Percentiles rank a stretch among this genome's conserved stretches.
Evolutionary conservation across 2,797 vertebrate species (phyloP).

Genomic region (Rhinoraja longicauda): DNA sequence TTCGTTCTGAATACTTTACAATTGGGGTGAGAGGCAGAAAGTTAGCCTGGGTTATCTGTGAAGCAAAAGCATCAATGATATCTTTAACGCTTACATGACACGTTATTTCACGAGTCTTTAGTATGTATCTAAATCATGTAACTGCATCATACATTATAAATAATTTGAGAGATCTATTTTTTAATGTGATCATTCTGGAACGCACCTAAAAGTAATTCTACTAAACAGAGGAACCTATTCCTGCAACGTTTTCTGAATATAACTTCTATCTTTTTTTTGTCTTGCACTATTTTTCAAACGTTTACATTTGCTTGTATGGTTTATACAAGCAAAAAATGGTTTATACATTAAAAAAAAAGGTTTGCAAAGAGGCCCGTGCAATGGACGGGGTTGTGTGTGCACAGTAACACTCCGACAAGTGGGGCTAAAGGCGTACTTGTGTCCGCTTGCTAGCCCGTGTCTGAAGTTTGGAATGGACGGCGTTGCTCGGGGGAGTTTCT

Average conservation of each 20-base stretch:
- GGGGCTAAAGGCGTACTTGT: background rate
- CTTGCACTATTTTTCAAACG: background rate
- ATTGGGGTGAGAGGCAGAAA: background rate
- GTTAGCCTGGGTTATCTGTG: background rate
- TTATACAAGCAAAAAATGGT: no score
- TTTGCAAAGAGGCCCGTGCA: background rate
- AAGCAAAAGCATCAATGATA: background rate
- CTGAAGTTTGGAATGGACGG: background rate
- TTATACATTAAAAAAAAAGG: background rate
- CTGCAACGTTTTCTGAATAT: background rate
- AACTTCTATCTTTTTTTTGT: background rate
- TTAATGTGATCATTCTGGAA: background rate
- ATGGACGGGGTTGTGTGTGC: background rate
- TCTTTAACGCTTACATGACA: background rate
- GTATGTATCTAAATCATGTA: background rate
- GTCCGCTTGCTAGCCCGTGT: background rate
- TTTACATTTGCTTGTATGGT: background rate
- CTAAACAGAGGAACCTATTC: background rate
- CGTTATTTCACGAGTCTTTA: background rate
- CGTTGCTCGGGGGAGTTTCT: background rate
- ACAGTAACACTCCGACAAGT: background rate
- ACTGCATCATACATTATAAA: background rate
- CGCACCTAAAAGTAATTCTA: background rate
- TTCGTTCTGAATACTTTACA: background rate
- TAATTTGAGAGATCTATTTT: background rate